Evolutionary conservation across 2,888 invertebrate genomes (phyloP), one percentile per base, ranked within the genome.

Genomic region (Chromoteleia sp.): DNA sequence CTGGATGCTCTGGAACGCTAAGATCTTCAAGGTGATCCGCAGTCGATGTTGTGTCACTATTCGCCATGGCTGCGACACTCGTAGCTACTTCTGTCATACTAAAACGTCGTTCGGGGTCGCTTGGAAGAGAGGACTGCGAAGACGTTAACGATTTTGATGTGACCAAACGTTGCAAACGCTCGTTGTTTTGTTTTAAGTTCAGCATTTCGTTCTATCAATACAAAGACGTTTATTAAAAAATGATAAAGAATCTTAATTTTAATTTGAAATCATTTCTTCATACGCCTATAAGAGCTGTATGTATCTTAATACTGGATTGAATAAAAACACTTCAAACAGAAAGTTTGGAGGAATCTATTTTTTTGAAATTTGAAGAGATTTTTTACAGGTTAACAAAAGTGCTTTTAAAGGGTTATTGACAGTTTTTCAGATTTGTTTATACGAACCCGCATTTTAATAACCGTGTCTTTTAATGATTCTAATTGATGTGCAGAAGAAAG

Each of bases 401-500:
- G n/a, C n/a, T n/a, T n/a, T n/a, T n/a, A n/a, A n/a, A n/a, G n/a
- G n/a, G n/a, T n/a, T n/a, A n/a, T n/a, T n/a, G n/a, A n/a, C n/a
- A n/a, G n/a, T n/a, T n/a, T n/a, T n/a, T n/a, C n/a, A n/a, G n/a
- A n/a, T n/a, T n/a, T n/a, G n/a, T n/a, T n/a, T 50, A 45, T 65
- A 92, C 94, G 92, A 92, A 97, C 97, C 93, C 98, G 96, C 97
- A 99, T 98, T 92, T 98, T 98, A 92, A 97, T 97, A 89, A 99
- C 98, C 59, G 98, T 98, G 90, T 99, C 99, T 91, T 98, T 97
- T 15, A 99, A 94, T 86, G 97, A 98, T 92, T 99, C 99, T 68
- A 99, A 93, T 92, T 99, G 99, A 92, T 99, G 98, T 2, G 99
- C 99, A 0, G 98, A 98, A 86, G 98, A 98, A 30, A 99, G 93